Base-by-base conservation (phyloP, 2,888 invertebrate species). In the Sceliomorpha sp. region DNA sequence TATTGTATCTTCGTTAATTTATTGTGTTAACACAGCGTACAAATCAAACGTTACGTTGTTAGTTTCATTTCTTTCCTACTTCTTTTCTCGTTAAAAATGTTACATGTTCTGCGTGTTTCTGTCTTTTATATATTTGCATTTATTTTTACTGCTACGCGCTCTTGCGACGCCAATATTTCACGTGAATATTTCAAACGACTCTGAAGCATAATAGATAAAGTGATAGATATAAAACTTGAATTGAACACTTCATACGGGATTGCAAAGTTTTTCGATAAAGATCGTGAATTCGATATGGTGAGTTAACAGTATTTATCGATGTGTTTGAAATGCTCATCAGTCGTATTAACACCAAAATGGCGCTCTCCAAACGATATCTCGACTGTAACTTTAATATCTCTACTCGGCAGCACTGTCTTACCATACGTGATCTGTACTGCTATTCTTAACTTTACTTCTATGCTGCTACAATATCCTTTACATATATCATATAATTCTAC, bases 401-500 rank as follows among this genome's bases (percentile, higher is more conserved):
- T 44, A 58, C 34, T 12, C 51, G 13, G 24, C 47, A 48, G 53
- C 34, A 55, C 9, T 51, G 32, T 39, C 8, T 44, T 40, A 27
- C 24, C 14, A 42, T 67, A 59, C 53, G 37, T 42, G 34, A 55
- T 48, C 4, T 39, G 9, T 48, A 50, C 50, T 37, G 12, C 29
- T 48, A 47, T 31, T 7, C 36, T 53, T 36, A 36, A 48, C 36
- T 39, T 50, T 64, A 56, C 45, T 8, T 51, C 10, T 55, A 55
- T 32, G 20, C 14, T n/a, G 12, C 37, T 15, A 51, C 26, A 17
- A n/a, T 37, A 51, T 29, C 12, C 29, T 29, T 27, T 27, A 51
- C 12, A 14, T n/a, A 40, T 39, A 40, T 15, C 13, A 12, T 27
- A 13, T 14, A 50, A 14, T 39, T 39, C 50, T 50, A 37, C 26